phyloP scores from a whole-genome alignment of 1,140 invertebrate species.

The Saccostrea glomerata region DNA sequence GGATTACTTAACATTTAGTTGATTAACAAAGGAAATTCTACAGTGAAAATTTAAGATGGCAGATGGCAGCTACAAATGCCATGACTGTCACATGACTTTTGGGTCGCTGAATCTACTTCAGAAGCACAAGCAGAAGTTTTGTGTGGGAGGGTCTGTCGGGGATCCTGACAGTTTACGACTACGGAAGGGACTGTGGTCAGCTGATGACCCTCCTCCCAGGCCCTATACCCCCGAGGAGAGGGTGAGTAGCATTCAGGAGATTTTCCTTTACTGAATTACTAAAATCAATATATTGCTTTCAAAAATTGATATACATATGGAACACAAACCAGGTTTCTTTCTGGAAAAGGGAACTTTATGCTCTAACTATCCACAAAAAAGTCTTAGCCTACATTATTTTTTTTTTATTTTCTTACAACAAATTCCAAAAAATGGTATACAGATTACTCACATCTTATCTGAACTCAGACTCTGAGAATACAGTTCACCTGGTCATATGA shows the following conservation, averaged over 20 bases:
- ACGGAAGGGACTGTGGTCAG: slow-evolving; percentile 55
- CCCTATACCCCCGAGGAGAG: slow-evolving; percentile 60
- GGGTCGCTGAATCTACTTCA: slow-evolving; percentile 63
- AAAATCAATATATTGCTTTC: no score
- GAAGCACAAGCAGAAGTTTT: slow-evolving; percentile 72
- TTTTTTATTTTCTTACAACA: no score
- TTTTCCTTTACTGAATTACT: no score
- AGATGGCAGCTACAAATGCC: slow-evolving; percentile 57
- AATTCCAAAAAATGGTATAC: no score
- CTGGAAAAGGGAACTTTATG: no score
- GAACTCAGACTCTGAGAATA: no score
- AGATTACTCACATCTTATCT: no score
- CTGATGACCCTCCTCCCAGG: slow-evolving; percentile 40
- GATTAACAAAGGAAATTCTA: slow-evolving; percentile 8
- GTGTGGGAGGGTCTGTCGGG: slow-evolving; percentile 67
- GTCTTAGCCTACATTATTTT: no score
- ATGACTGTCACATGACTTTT: slow-evolving; percentile 73
- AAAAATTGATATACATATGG: no score
- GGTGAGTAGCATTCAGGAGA: slow-evolving; percentile 23
- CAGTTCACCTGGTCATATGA: no score
- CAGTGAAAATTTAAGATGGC: slow-evolving; percentile 20
- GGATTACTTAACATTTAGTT: slow-evolving; percentile 22
- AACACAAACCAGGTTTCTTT: no score
- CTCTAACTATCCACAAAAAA: no score
- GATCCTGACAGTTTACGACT: slow-evolving; percentile 65